Base-by-base conservation (phyloP, 2,797 vertebrate genomes). In the Micromesistius poutassou region DNA sequence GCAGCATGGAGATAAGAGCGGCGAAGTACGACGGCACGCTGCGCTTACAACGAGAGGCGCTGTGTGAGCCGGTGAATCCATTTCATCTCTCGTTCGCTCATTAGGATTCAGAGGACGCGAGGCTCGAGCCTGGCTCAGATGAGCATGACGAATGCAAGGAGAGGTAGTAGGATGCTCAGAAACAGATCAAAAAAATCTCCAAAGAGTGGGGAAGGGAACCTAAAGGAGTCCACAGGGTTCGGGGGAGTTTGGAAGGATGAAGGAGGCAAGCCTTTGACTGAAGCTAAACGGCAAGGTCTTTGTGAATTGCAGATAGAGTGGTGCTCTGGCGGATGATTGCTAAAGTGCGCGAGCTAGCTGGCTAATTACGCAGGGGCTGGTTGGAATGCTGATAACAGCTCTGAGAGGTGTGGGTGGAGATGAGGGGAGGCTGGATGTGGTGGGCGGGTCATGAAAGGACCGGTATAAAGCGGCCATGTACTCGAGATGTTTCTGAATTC, bases 141-240 rank as follows among this genome's bases (percentile, higher is more conserved):
- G 86, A 87, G 87, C 83, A 40, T 87, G 82, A 74, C 78, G 79
- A 90, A 89, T 88, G 87, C 87, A 89, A 88, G 78, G 85, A 87
- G 85, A 87, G 76, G 36, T 38, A 38, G 36, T 38, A 38, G 36
- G 9, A 38, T 7, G 36, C 36, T 84, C 88, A 86, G 88, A 87
- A 93, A 92, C 88, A 91, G 91, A 92, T 92, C 87, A 88, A 86
- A 90, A 84, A 84, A 74, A 30, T 5, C 25, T 28, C 1, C n/a
- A 78, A 83, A 90, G 77, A 38, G n/a, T 55, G 82, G 83, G 0
- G 5, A 66, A 55, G 30, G 13, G 30, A 30, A 55, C 6, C 50
- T 55, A 55, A 55, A 55, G 50, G 50, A 55, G 50, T 55, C 16
- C 42, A 46, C 50, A 55, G 25, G 30, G 30, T 14, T 19, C 1